Evolutionary conservation across 2,113 vertebrate genomes (phyloP).

Genomic region (Elephantulus edwardii): DNA sequence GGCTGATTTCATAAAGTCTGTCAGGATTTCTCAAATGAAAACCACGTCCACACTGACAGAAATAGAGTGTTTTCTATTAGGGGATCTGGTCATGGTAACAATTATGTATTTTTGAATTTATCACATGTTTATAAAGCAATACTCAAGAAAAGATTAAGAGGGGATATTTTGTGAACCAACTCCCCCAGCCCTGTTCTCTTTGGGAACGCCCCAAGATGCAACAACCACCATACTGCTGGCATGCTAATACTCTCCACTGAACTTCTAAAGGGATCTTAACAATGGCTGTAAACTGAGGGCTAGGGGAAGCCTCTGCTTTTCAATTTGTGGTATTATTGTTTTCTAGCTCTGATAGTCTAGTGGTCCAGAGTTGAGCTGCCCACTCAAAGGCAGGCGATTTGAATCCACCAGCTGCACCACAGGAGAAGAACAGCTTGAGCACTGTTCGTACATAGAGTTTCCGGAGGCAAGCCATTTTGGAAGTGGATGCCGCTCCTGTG

Average conservation of each 20-base stretch:
- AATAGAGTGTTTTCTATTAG: slow-evolving; percentile 71
- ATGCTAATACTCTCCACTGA: not conserved
- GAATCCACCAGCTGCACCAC: no score
- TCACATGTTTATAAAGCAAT: slow-evolving; percentile 64
- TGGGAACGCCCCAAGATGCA: not conserved
- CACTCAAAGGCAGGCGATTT: no score
- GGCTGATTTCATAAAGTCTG: slow-evolving; percentile 64
- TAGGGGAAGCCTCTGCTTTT: not conserved
- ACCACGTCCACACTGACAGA: slow-evolving; percentile 58
- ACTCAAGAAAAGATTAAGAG: slow-evolving; percentile 56
- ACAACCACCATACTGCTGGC: not conserved
- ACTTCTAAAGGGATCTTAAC: not conserved
- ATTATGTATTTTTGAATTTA: slow-evolving; percentile 74
- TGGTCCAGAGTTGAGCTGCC: no score
- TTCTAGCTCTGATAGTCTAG: no score
- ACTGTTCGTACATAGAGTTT: no score
- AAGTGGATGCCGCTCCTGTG: no score
- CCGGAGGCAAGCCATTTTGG: no score
- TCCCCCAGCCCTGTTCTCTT: slow-evolving; percentile 21
- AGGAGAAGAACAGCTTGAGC: no score
- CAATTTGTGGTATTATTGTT: slow-evolving; percentile 12
- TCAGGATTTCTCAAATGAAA: slow-evolving; percentile 64
- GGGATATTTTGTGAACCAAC: slow-evolving; percentile 27
- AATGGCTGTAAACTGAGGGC: not conserved
- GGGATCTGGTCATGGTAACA: slow-evolving; percentile 69